These are phyloP conservation scores for Psephotus haematonotus DNA, from an alignment of 2,113 vertebrate species.

Conservation along the genomic window DNA sequence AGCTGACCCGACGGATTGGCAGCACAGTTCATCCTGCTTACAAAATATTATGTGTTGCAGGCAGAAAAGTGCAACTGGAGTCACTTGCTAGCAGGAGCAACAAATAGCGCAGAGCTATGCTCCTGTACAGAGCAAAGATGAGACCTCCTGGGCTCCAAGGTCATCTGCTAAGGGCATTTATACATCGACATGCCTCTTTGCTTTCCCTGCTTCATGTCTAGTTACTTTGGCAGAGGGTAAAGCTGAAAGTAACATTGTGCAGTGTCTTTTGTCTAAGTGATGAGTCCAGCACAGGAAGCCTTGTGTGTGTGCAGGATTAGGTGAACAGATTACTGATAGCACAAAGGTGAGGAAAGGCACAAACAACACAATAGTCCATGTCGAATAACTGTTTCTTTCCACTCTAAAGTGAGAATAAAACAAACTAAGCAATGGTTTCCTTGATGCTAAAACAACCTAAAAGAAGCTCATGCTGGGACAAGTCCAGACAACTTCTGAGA, in stretches of 20 bases:
- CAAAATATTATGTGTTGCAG: accelerated
- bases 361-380: not conserved
- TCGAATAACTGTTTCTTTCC: not conserved
- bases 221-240: not conserved
- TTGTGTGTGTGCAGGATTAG: not conserved
- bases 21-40: not conserved
- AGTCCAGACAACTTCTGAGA: not conserved
- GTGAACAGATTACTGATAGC: not conserved
- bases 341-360: not conserved
- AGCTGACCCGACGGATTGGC: not conserved
- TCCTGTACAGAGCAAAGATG: not conserved
- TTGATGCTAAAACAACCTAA: not conserved
- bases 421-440: not conserved
- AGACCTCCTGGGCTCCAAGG: not conserved
- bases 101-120: not conserved
- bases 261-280: not conserved
- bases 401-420: not conserved
- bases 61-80: not conserved
- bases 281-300: not conserved
- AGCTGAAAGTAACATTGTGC: not conserved
- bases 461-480: not conserved
- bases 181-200: not conserved
- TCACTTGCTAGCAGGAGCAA: not conserved
- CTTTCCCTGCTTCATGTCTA: not conserved
- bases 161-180: not conserved